Evolutionary conservation across 1,140 invertebrate genomes (phyloP).

Genomic region (Onthophagus taurus): DNA sequence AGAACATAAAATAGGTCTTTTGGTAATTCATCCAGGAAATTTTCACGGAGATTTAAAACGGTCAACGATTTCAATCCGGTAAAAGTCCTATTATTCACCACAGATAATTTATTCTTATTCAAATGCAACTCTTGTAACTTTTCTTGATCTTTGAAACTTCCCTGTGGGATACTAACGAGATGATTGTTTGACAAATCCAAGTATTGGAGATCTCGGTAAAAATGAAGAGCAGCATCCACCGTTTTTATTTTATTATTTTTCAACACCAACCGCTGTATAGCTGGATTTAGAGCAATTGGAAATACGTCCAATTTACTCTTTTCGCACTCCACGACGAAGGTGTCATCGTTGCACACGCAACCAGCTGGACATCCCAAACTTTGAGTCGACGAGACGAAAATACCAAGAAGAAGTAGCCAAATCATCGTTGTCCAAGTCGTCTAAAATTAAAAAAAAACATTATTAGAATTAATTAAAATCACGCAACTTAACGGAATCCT

Average conservation of each 20-base stretch:
- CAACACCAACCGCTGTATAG: constrained; percentile 71
- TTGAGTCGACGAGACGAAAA: constrained; percentile 33
- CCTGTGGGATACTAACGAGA: constrained; percentile 64
- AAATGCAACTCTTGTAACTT: constrained; percentile 74
- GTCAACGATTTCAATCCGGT: constrained; percentile 65
- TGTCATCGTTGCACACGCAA: constrained; percentile 81
- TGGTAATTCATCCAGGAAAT: constrained; percentile 69
- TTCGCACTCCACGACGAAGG: constrained; percentile 75
- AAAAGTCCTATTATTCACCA: constrained; percentile 68
- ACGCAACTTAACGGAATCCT: too few species aligned
- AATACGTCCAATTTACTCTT: constrained; percentile 77
- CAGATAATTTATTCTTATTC: constrained; percentile 75
- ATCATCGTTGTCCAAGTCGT: constrained; percentile 22
- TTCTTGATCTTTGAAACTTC: constrained; percentile 68
- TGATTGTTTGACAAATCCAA: constrained; percentile 78
- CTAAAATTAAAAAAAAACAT: too few species aligned
- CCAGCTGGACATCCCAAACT: constrained; percentile 57
- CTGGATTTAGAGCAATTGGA: constrained; percentile 84
- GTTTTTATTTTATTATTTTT: constrained; percentile 79
- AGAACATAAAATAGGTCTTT: constrained; percentile 65
- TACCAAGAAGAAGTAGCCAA: constrained; percentile 30
- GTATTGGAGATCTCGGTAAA: constrained; percentile 74
- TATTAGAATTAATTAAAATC: too few species aligned
- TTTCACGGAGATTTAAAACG: constrained; percentile 70
- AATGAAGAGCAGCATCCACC: constrained; percentile 76